Conservation (phyloP, 2,888 invertebrate species). For the Heliconius erato region DNA sequence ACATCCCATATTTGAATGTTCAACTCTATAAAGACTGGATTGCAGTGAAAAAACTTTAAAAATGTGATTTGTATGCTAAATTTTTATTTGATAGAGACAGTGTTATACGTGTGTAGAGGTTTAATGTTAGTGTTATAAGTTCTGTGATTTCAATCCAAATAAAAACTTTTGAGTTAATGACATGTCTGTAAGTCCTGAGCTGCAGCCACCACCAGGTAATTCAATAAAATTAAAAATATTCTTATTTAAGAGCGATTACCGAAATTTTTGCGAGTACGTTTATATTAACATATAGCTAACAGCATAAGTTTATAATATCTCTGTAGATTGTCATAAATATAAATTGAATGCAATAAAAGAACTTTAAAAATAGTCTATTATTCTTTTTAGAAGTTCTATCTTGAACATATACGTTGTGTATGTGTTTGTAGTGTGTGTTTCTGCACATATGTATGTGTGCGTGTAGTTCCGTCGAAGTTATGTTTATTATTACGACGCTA, state of each 20-base stretch:
- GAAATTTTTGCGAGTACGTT: too few species aligned
- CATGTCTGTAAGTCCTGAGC: conserved; percentile 51
- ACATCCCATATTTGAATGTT: neutral
- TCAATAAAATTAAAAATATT: neutral
- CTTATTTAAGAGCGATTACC: neutral
- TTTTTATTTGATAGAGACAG: neutral
- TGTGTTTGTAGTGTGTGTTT: neutral
- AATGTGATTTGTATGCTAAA: neutral
- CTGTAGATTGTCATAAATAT: too few species aligned
- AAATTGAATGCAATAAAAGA: too few species aligned
- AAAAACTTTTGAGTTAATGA: neutral
- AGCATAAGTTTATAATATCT: too few species aligned
- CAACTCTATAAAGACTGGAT: neutral
- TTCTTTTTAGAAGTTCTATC: neutral
- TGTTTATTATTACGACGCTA: conserved; percentile 8
- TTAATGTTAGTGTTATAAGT: neutral
- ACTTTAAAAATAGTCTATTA: too few species aligned
- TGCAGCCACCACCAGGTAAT: conserved; percentile 22
- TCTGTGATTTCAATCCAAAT: neutral
- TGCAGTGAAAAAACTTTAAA: neutral
- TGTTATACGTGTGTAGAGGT: neutral
- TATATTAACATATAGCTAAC: too few species aligned
- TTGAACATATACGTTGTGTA: neutral
- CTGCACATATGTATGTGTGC: neutral
- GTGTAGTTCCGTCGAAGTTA: neutral